A percentile compares a stretch with the other conserved stretches of the same genome.
phyloP scores from a whole-genome alignment of 2,888 invertebrate genomes.

The Agrilus mali region DNA sequence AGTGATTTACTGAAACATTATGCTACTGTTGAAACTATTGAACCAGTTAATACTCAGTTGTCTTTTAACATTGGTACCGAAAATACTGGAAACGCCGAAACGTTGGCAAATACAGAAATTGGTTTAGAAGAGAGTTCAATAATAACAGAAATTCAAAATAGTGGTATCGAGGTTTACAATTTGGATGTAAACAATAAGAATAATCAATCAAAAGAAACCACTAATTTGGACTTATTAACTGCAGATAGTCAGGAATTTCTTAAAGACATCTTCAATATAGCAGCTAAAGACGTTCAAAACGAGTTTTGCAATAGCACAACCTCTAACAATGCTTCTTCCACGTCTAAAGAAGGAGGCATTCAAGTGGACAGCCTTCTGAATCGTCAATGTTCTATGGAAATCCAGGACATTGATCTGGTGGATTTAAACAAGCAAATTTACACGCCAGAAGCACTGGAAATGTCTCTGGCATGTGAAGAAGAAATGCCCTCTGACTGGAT shows the following conservation, averaged over 20 bases:
- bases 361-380: neutral
- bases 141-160: slow-evolving; percentile 32
- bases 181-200: slow-evolving; percentile 17
- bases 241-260: neutral
- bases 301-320: neutral
- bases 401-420: slow-evolving; percentile 11
- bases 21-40: slow-evolving; percentile 32
- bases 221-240: neutral
- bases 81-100: slow-evolving; percentile 27
- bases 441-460: slow-evolving; percentile 50
- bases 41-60: slow-evolving; percentile 30
- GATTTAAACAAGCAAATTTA: slow-evolving; percentile 25
- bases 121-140: slow-evolving; percentile 31
- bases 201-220: slow-evolving; percentile 5
- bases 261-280: neutral
- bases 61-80: slow-evolving; percentile 33
- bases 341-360: neutral
- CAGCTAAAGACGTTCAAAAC: neutral
- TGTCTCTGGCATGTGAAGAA: slow-evolving; percentile 62
- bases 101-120: slow-evolving; percentile 27
- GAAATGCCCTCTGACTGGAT: slow-evolving; percentile 66
- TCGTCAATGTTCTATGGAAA: neutral
- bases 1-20: slow-evolving; percentile 32
- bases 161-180: slow-evolving; percentile 28
- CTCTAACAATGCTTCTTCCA: neutral